A percentile compares a stretch with the other conserved stretches of the same genome.
Evolutionary conservation across 2,113 vertebrate genomes (phyloP).

Genomic region (Ictalurus furcatus): DNA sequence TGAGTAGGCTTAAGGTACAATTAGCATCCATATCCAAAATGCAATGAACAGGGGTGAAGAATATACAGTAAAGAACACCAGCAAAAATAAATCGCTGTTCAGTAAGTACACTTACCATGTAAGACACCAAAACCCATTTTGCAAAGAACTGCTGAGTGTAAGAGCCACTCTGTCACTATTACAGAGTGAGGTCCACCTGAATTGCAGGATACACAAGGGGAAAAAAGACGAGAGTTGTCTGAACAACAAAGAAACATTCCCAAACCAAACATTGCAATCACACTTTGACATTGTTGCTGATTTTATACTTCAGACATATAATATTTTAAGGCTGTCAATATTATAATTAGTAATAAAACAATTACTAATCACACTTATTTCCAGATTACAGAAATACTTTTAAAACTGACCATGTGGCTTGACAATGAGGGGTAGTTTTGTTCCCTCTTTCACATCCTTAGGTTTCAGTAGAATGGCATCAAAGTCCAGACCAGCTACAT

Average conservation of each 20-base stretch:
- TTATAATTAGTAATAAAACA: neutral
- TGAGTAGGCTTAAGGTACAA: neutral
- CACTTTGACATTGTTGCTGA: neutral
- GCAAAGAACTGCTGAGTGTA: conserved; percentile 81
- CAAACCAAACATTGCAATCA: neutral
- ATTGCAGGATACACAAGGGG: neutral
- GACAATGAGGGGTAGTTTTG: conserved; percentile 83
- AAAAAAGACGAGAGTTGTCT: neutral
- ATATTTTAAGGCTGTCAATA: neutral
- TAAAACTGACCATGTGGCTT: conserved; percentile 84
- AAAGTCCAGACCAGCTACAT: conserved; percentile 83
- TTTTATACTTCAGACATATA: neutral
- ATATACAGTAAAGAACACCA: neutral
- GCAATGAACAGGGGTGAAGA: neutral
- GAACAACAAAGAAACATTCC: neutral
- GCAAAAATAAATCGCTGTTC: neutral
- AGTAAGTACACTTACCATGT: conserved; percentile 75
- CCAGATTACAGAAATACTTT: neutral
- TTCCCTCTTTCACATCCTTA: conserved; percentile 63
- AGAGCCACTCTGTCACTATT: conserved; percentile 83
- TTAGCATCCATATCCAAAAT: neutral
- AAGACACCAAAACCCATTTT: conserved; percentile 84
- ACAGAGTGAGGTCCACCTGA: conserved; percentile 90
- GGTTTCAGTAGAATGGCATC: conserved; percentile 89
- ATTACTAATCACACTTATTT: neutral